These are phyloP conservation scores for Prunella fulvescens DNA, from an alignment of 2,113 vertebrate genomes.

Conservation along the genomic window DNA sequence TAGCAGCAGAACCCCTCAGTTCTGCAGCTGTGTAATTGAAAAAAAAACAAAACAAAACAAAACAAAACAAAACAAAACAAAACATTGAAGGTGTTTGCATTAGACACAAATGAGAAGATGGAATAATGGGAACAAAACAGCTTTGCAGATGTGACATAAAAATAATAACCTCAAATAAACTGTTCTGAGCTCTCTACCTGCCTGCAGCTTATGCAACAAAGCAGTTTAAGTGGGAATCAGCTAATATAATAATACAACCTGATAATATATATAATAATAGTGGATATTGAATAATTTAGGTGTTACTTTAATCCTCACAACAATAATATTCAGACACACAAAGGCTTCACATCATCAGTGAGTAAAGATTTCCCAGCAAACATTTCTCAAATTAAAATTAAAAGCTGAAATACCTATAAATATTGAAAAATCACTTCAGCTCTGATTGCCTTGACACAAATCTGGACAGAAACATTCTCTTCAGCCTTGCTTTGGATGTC, in stretches of 20 bases:
- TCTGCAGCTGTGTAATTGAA: not conserved
- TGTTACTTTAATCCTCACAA: not conserved
- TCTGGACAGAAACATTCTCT: not conserved
- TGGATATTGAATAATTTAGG: not conserved
- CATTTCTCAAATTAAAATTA: not conserved
- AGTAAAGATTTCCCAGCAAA: not conserved
- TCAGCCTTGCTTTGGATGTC: not conserved
- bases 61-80: too few species aligned
- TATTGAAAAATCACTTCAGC: not conserved
- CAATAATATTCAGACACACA: not conserved
- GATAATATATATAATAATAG: too few species aligned
- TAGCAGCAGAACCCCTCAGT: not conserved
- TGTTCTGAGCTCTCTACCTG: not conserved
- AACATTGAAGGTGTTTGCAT: not conserved
- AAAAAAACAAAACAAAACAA: not conserved
- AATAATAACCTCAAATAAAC: not conserved
- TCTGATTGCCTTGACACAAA: not conserved
- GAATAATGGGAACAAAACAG: not conserved
- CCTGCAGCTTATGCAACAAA: not conserved
- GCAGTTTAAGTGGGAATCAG: not conserved
- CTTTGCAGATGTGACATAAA: not conserved
- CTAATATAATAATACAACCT: not conserved
- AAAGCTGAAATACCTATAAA: not conserved
- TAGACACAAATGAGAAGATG: not conserved
- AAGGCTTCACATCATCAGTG: not conserved